Percentiles rank a stretch among this genome's conserved stretches.
These are phyloP conservation scores for Argopecten irradians DNA, from an alignment of 1,140 invertebrate species.

Conservation along the genomic window DNA sequence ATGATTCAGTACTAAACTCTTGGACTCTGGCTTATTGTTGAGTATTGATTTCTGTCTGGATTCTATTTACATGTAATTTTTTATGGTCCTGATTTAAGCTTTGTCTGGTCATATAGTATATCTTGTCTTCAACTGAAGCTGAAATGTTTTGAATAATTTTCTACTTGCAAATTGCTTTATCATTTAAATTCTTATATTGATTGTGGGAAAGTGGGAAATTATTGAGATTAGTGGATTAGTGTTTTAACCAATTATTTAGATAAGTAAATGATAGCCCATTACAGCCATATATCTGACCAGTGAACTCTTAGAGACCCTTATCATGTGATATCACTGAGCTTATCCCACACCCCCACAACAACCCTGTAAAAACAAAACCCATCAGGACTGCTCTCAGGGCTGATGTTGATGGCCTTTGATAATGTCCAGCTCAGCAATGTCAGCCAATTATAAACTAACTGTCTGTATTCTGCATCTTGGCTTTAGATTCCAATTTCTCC, in stretches of 20 bases:
- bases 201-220: not conserved
- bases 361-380: conserved; percentile 1
- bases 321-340: not conserved
- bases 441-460: conserved; percentile 17
- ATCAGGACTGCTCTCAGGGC: not conserved
- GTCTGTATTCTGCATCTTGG: not conserved
- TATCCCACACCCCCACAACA: not conserved
- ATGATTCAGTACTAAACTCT: too few species aligned
- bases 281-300: not conserved
- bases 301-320: not conserved
- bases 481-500: conserved; percentile 2
- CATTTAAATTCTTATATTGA: not conserved
- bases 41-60: not conserved
- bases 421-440: conserved; percentile 2
- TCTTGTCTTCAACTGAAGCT: not conserved
- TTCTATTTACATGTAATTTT: not conserved
- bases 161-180: not conserved
- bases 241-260: too few species aligned
- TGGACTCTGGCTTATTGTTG: too few species aligned
- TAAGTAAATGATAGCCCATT: not conserved
- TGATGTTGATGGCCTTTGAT: not conserved
- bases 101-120: not conserved
- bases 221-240: not conserved
- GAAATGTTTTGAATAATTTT: not conserved
- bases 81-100: not conserved